Percentiles rank a stretch among this genome's conserved stretches.
These are phyloP conservation scores for Cnemophilus loriae DNA, from an alignment of 2,113 vertebrate genomes.

Conservation along the genomic window DNA sequence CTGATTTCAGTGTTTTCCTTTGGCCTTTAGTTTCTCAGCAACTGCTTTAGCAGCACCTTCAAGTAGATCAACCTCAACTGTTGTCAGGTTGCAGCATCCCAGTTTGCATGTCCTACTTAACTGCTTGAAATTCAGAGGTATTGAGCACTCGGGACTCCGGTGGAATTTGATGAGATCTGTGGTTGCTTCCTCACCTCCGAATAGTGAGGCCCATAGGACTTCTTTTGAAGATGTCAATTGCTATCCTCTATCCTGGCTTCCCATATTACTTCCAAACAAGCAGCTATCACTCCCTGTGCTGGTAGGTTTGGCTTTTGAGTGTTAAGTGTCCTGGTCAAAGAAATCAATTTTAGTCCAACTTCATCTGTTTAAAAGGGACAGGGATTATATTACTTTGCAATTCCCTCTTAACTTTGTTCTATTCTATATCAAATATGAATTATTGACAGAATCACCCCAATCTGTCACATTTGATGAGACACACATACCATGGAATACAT, in stretches of 20 bases:
- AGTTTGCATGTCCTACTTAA: conserved; percentile 21
- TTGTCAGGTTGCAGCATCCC: background rate
- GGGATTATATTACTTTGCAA: background rate
- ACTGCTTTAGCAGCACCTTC: background rate
- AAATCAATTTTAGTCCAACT: background rate
- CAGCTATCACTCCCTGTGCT: background rate
- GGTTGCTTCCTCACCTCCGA: background rate
- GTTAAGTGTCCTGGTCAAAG: background rate
- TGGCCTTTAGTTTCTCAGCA: background rate
- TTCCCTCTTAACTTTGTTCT: conserved; percentile 34
- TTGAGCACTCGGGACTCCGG: background rate
- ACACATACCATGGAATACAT: background rate
- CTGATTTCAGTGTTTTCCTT: background rate
- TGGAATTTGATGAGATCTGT: conserved; percentile 9
- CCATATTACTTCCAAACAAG: background rate
- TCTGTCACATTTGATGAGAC: conserved; percentile 47
- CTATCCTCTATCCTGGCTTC: background rate
- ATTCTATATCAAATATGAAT: conserved; percentile 33
- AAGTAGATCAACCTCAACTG: background rate
- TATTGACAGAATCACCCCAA: conserved; percentile 56
- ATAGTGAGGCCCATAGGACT: background rate
- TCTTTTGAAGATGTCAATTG: background rate
- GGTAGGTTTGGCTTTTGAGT: background rate
- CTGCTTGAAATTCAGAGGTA: conserved; percentile 20
- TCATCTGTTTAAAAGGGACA: background rate